Conservation (phyloP, 2,797 vertebrate species). For the Garrulus glandarius region DNA sequence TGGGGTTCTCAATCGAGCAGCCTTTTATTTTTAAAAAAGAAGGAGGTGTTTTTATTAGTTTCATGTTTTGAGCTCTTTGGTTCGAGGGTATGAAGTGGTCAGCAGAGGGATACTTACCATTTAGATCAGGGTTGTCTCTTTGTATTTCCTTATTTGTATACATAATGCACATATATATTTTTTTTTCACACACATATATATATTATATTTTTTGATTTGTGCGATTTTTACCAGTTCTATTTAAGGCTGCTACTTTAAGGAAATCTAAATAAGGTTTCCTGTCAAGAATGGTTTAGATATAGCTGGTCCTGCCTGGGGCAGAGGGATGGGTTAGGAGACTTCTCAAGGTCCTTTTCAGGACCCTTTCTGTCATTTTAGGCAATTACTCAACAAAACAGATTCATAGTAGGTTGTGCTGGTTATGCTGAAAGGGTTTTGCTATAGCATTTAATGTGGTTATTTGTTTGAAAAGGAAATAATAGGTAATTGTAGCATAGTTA, state of each 20-base stretch:
- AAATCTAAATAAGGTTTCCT: slow-evolving; percentile 4
- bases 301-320: slow-evolving; percentile 3
- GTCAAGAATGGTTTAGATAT: slow-evolving; percentile 11
- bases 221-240: background rate
- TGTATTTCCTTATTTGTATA: background rate
- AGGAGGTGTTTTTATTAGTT: slow-evolving; percentile 31
- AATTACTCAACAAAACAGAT: background rate
- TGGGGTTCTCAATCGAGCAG: background rate
- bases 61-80: slow-evolving; percentile 38
- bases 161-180: background rate
- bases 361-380: background rate
- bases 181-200: background rate
- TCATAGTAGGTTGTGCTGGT: background rate
- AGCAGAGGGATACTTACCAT: background rate
- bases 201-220: background rate
- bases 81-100: background rate
- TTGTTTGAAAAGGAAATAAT: slow-evolving; percentile 7
- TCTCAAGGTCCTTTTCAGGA: background rate
- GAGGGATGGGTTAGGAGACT: background rate
- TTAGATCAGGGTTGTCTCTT: background rate
- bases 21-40: slow-evolving; percentile 33
- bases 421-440: background rate
- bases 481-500: background rate
- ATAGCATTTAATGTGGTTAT: background rate
- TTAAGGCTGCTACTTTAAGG: background rate